Evolutionary conservation across 2,888 invertebrate genomes (phyloP), one percentile per base, ranked within the genome.

Genomic region (Seira ritae): DNA sequence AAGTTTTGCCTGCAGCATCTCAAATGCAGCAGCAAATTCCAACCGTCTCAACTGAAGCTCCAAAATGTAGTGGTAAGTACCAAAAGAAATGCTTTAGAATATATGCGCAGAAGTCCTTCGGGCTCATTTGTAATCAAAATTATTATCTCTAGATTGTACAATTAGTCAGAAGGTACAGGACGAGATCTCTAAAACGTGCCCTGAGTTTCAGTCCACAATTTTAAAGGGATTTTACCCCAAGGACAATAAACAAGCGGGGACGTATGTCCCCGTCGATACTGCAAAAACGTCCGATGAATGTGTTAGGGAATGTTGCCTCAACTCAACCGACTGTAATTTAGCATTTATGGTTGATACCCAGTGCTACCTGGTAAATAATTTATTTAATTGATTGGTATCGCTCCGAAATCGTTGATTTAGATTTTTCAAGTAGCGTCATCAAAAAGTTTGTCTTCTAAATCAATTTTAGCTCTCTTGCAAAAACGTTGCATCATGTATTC

Each of bases 261-360:
- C 92, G 85, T 95, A 93, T 89, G 93, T 93, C 1, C 92, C 93
- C 89, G 92, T 93, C 87, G 90, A 91, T 22, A 91, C 91, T 67
- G 90, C 92, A 8, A 92, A 92, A 89, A 92, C 92, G 78, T 89
- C 94, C 82, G 92, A 93, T 90, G 91, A 94, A 89, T 95, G 95
- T 92, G 92, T 95, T 80, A 92, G 93, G 91, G 92, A 93, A 89
- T 95, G 95, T 91, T 94, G 96, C 91, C 89, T 92, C 70, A 91
- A 94, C 87, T 91, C 93, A 72, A 91, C 92, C 71, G 72, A 72
- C 0, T 97, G 97, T 90, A 95, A 97, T 90, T 94, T 96, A 85
- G 96, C 95, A 1, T 94, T 97, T 90, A 94, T 95, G 91, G 94
- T 93, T 88, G 94, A 95, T 89, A 91, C 92, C 20, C 94, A 94